Evolutionary conservation across 2,113 vertebrate species (phyloP), one percentile per base, ranked within the genome.

Genomic region (Microcebus murinus): DNA sequence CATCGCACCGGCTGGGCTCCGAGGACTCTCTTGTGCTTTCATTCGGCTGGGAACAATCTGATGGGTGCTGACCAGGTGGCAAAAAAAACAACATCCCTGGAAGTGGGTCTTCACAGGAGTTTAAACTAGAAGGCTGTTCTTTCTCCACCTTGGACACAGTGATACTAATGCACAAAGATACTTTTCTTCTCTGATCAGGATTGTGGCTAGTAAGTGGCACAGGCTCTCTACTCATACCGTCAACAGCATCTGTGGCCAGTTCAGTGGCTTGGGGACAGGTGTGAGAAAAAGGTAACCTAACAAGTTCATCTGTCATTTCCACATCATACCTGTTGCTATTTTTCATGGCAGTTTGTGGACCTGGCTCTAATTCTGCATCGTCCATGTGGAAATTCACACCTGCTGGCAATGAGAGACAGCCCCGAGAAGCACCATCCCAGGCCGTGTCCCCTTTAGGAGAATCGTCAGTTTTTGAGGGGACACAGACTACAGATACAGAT

Each of bases 11-110:
- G 83, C 87, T 34, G 45, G 7, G 95, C 27, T 67, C 86, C 29
- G 87, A 88, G 21, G 97, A 52, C 82, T 98, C 98, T 23, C 71
- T 89, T 68, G 86, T 45, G 14, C 71, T n/a, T 76, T 97, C 97
- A 71, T 1, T 70, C 1, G 20, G 77, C 0, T 81, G 97, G 55
- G 96, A 94, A 25, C 86, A 96, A 79, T 96, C 87, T 0, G 4
- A 92, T 87, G 96, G 63, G 0, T 87, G 94, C 23, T 97, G 98
- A 48, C 96, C 97, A 6, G 97, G 94, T 7, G 96, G 97, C 76
- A 98, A 97, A 71, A 99, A 98, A 93, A 99, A 99, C 88, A 99
- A 94, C 97, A 99, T 98, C 95, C 99, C 99, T 0, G 99, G 99
- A 68, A 98, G 98, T 0, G 98, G 98, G 86, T 99, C 99, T 77